Base-by-base conservation (phyloP, 1,140 invertebrate genomes). In the Tenebrio molitor region DNA sequence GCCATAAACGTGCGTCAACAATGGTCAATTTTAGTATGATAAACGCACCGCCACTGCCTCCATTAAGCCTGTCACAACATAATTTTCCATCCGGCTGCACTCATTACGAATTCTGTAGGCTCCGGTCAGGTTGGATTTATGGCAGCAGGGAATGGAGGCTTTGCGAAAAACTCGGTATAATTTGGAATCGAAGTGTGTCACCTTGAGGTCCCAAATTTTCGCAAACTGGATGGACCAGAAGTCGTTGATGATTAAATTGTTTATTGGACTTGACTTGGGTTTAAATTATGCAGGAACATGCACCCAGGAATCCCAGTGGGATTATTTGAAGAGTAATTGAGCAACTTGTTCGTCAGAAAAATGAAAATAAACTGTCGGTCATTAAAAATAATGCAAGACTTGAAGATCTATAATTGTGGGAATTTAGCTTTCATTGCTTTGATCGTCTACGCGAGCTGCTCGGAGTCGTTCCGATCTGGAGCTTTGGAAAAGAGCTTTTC, bases 51-150 rank as follows among this genome's bases (percentile, higher is more conserved):
- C 44, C 19, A 50, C 44, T 50, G 44, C 23, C 19, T 17, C 44
- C 44, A 50, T 50, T 29, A 58, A 17, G 23, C 50, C n/a, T 58
- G 50, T 58, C 50, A 58, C 50, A 58, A 29, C 50, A 58, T 58
- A 29, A 58, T 58, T 58, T 58, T 29, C 21, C 21, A 29, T 53
- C 23, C 46, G 46, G 46, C 23, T 19, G 46, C 16, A 53, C 14
- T 53, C 46, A 21, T n/a, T 53, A 39, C n/a, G 12, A n/a, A 39
- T 39, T 39, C 36, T 39, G 36, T 39, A n/a, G 19, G 2, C n/a
- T 16, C n/a, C n/a, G n/a, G n/a, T n/a, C n/a, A n/a, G n/a, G n/a
- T n/a, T n/a, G n/a, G n/a, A n/a, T n/a, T n/a, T n/a, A n/a, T n/a
- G n/a, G n/a, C n/a, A n/a, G n/a, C n/a, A n/a, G n/a, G n/a, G n/a